Conservation (phyloP, 30 jellyfish, hydroid and myxozoan species). For the Turritopsis dohrnii region DNA sequence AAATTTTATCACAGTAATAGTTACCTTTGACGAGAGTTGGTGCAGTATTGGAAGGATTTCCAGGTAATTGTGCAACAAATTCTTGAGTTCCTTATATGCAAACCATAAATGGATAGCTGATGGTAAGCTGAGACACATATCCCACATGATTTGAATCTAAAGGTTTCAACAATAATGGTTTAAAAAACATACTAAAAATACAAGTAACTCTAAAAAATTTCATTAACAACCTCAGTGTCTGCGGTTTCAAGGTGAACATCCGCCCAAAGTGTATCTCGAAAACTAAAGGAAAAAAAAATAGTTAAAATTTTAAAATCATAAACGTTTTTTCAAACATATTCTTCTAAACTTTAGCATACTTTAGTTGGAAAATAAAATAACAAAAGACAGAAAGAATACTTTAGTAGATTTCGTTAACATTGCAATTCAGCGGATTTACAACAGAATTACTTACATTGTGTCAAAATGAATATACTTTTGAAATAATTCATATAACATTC, state of each 20-base stretch:
- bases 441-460: slow-evolving; percentile 42
- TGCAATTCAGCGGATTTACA: too few relatives aligned
- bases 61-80: slow-evolving; percentile 44
- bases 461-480: slow-evolving; percentile 62
- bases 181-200: not conserved
- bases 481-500: slow-evolving; percentile 66
- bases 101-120: slow-evolving; percentile 53
- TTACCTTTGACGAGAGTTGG: slow-evolving; percentile 73
- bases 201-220: too few relatives aligned
- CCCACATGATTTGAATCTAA: slow-evolving; percentile 52
- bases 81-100: slow-evolving; percentile 67
- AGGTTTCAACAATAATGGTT: not conserved
- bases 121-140: slow-evolving; percentile 41
- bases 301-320: too few relatives aligned
- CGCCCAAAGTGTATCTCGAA: slow-evolving; percentile 24
- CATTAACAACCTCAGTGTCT: not conserved
- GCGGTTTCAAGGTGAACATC: not conserved
- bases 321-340: too few relatives aligned
- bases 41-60: slow-evolving; percentile 63
- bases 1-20: too few relatives aligned
- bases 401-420: not conserved
- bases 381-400: not conserved
- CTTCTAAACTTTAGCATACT: too few relatives aligned
- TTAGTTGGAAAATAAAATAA: too few relatives aligned
- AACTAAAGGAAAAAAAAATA: not conserved